Evolutionary conservation across 2,888 invertebrate genomes (phyloP), one percentile per base, ranked within the genome.

Genomic region (Caenorhabditis sp.): DNA sequence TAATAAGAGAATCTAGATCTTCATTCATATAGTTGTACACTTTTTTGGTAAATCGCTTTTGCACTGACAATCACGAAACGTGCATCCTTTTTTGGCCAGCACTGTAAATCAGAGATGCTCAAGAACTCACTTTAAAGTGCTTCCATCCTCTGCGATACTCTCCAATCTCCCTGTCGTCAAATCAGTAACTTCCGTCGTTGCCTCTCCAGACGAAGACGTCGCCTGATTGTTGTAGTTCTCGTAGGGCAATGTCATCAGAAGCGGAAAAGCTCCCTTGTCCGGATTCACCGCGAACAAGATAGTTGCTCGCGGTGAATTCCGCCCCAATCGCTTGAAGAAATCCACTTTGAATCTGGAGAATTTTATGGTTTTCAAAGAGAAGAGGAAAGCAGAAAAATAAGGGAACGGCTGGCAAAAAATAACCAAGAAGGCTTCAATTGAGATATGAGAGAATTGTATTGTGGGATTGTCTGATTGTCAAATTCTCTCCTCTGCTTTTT

Each of bases 241-340:
- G 26, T 84, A 84, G 5, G 84, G 84, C 66, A 84, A 59, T 38
- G 84, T 84, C 84, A 84, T 84, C 26, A 84, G 73, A 22, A 84
- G 64, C 19, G 84, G 84, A 49, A 84, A 84, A 19, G 84, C 84
- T 66, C 84, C 84, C 26, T 72, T 76, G 49, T 84, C 84, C 69
- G 84, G 84, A 54, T 84, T 80, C 58, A 84, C 77, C 54, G 84
- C 84, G 69, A 81, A 61, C 75, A 84, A 49, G 26, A 84, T 79
- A 0, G 84, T 79, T 35, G 84, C 84, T 19, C 84, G 80, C 58
- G 84, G 84, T 41, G 80, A 56, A 41, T 84, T 84, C 28, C 74
- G 61, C 14, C 72, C 49, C 51, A 79, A 56, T 54, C 35, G 70
- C 49, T 63, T 72, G 44, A 70, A 58, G 24, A 63, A 31, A 79